Conservation (phyloP, 2,888 invertebrate species). For the Agrilus cyanescens region DNA sequence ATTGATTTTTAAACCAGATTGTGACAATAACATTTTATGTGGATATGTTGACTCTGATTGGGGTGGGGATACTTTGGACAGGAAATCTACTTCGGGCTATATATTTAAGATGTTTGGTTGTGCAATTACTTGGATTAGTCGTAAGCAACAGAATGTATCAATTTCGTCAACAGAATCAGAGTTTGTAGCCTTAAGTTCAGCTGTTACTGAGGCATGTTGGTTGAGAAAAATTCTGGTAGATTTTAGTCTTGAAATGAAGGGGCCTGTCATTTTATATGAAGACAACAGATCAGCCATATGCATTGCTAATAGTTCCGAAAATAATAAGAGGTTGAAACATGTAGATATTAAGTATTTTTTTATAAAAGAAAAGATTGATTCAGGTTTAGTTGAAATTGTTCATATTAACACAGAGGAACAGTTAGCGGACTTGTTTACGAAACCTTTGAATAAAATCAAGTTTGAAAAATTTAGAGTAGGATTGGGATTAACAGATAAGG, state of each 20-base stretch:
- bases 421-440: too few relatives aligned
- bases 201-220: not conserved
- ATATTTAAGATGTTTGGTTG: too few relatives aligned
- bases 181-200: not conserved
- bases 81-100: too few relatives aligned
- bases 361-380: not conserved
- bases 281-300: not conserved
- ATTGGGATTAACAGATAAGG: too few relatives aligned
- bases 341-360: not conserved
- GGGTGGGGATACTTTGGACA: too few relatives aligned
- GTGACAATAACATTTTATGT: too few relatives aligned
- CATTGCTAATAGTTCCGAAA: not conserved
- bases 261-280: not conserved
- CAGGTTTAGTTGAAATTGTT: not conserved
- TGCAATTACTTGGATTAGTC: too few relatives aligned
- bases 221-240: not conserved
- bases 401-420: not conserved
- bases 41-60: too few relatives aligned
- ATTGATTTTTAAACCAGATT: too few relatives aligned
- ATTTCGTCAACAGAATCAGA: not conserved
- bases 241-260: not conserved
- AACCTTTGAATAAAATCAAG: too few relatives aligned
- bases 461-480: too few relatives aligned
- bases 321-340: not conserved
- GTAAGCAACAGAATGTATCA: too few relatives aligned